Percentiles rank a stretch among this genome's conserved stretches.
These are phyloP conservation scores for Paradisaea rubra DNA, from an alignment of 2,113 vertebrate species.

Conservation along the genomic window DNA sequence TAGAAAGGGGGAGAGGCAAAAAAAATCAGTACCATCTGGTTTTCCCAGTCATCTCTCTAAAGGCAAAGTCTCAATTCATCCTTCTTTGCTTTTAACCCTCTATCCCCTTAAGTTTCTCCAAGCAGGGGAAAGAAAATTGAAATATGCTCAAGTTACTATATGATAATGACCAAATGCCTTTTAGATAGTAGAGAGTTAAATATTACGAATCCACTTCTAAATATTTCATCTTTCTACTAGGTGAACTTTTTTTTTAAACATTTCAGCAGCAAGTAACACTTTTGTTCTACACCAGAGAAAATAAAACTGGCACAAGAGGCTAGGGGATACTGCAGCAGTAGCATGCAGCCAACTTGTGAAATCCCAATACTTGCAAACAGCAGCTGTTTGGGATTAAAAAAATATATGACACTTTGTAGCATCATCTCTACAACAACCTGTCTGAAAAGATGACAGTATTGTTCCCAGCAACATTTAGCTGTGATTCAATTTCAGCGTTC, in stretches of 20 bases:
- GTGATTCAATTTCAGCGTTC: not conserved
- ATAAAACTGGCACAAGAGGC: constrained; percentile 40
- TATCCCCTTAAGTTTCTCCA: not conserved
- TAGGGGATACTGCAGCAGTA: constrained; percentile 14
- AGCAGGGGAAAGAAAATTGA: not conserved
- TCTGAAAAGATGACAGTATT: not conserved
- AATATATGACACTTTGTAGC: not conserved
- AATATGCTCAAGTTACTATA: not conserved
- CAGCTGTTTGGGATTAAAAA: not conserved
- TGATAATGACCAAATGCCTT: not conserved
- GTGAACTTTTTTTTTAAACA: not conserved
- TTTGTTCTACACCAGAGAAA: constrained; percentile 8
- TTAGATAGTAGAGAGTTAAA: not conserved
- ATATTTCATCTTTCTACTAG: not conserved
- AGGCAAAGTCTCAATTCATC: not conserved
- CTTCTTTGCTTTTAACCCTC: not conserved
- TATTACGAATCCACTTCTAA: not conserved
- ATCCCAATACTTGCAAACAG: not conserved
- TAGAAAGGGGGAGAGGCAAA: not conserved
- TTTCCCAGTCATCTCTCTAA: not conserved
- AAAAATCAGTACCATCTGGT: not conserved
- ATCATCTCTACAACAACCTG: not conserved
- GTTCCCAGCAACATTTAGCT: not conserved
- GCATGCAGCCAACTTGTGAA: not conserved
- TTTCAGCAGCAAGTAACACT: not conserved